Evolutionary conservation across 1,140 invertebrate species (phyloP).

Genomic region (Acromyrmex echinatior): DNA sequence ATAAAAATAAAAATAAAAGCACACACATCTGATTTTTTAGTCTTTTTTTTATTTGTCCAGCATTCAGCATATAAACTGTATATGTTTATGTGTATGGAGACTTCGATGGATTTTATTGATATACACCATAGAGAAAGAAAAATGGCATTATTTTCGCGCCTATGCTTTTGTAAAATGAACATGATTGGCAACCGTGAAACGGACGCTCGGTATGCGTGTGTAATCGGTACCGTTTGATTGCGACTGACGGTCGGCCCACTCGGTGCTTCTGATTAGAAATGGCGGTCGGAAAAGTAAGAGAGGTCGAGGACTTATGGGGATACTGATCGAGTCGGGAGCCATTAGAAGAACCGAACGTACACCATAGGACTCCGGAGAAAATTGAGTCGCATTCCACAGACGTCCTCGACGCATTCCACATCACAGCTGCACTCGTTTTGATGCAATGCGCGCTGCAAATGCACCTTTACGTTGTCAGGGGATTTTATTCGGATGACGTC

Average conservation of each 20-base stretch:
- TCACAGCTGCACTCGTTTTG: conserved; percentile 1
- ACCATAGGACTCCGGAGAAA: conserved; percentile 66
- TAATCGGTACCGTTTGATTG: conserved; percentile 70
- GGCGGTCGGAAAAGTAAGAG: neutral
- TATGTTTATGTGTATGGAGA: no score
- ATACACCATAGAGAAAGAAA: no score
- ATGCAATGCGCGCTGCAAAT: neutral
- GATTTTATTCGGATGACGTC: neutral
- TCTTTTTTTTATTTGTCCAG: neutral
- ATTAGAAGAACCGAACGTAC: conserved; percentile 59
- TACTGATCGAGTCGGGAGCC: conserved; percentile 29
- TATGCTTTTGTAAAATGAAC: conserved; percentile 17
- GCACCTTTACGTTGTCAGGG: neutral
- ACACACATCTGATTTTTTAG: neutral
- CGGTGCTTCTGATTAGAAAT: conserved; percentile 63
- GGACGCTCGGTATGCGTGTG: conserved; percentile 20
- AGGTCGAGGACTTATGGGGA: conserved; percentile 44
- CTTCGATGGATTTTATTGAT: neutral
- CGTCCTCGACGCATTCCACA: conserved; percentile 63
- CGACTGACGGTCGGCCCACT: conserved; percentile 54
- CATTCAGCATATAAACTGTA: neutral
- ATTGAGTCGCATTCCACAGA: conserved; percentile 69
- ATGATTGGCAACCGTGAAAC: conserved; percentile 43
- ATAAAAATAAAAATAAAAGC: neutral
- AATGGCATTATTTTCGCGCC: neutral